Evolutionary conservation across 2,888 invertebrate species (phyloP), one percentile per base, ranked within the genome.

Genomic region (Thelaira solivaga): DNA sequence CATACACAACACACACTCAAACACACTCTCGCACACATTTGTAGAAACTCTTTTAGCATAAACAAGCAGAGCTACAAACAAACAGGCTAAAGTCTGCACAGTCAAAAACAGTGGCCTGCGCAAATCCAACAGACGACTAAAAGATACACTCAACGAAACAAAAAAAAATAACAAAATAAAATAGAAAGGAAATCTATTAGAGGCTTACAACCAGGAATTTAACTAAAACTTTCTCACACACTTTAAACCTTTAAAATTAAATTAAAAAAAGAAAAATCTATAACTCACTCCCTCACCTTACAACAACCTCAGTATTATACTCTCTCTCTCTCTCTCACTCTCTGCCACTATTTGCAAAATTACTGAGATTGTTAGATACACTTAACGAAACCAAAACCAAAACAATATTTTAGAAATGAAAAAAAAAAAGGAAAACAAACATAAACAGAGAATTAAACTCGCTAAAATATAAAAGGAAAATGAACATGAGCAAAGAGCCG

Each of bases 61-160:
- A 59, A 47, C 69, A 31, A 49, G 24, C 47, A 34, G 29, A 53
- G 49, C 74, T 51, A 49, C 34, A 16, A n/a, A 59, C 20, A 55
- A 24, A 49, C 11, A 34, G 24, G 65, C 49, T 53, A 69, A 8
- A 20, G 64, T 73, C 22, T 85, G 84, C 83, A 83, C 81, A 82
- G 78, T 6, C 1, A 53, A 43, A n/a, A 59, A 64, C 47, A 36
- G 29, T 59, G 51, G 51, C 59, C 76, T 76, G 76, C 76, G 76
- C 76, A 71, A n/a, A n/a, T n/a, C n/a, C n/a, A 11, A 47, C 36
- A 11, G 11, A n/a, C 31, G 20, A n/a, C 22, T 11, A 45, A 36
- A n/a, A 59, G 45, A 74, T 49, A 74, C 59, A 74, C 67, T 65
- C 26, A 74, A 67, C 68, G 67, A 68, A 39, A 10, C 16, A 6